Percentiles rank a stretch among this genome's conserved stretches.
Evolutionary conservation across 2,888 invertebrate genomes (phyloP).

Genomic region (Cabera pusaria): DNA sequence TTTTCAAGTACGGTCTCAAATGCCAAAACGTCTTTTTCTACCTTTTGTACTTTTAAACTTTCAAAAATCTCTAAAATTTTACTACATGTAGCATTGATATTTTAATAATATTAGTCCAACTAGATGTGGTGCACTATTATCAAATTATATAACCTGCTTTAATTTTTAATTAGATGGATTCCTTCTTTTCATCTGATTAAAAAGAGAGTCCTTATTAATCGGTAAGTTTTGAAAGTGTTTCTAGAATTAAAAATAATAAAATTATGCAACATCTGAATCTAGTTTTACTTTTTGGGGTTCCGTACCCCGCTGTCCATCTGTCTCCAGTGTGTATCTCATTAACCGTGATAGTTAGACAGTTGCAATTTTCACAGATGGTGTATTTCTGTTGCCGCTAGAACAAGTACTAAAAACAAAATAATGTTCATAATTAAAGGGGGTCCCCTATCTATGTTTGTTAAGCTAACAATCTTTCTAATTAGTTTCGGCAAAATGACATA

Average conservation of each 20-base stretch:
- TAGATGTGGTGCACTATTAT: constrained; percentile 57
- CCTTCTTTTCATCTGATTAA: constrained; percentile 5
- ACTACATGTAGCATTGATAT: constrained; percentile 20
- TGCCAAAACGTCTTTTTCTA: constrained; percentile 53
- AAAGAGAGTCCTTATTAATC: constrained; percentile 19
- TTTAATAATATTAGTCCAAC: constrained; percentile 34
- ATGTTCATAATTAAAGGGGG: no score
- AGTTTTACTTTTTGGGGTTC: constrained; percentile 38
- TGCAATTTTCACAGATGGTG: no score
- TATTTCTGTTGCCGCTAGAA: no score
- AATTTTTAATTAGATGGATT: constrained; percentile 13
- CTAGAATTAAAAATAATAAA: constrained; percentile 59
- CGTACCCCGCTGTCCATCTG: no score
- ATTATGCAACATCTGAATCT: constrained; percentile 49
- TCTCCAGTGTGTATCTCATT: no score
- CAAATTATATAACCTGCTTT: constrained; percentile 29
- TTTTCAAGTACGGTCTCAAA: constrained; percentile 34
- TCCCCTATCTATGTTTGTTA: no score
- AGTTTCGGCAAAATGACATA: no score
- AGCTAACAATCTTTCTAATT: no score
- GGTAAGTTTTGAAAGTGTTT: constrained; percentile 44
- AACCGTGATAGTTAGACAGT: no score
- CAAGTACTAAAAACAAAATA: no score
- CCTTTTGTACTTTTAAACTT: constrained; percentile 36
- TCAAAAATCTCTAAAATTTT: constrained; percentile 6